A percentile compares a stretch with the other conserved stretches of the same genome.
phyloP scores from a whole-genome alignment of 2,797 vertebrate genomes.

The Catostomus latipinnis region DNA sequence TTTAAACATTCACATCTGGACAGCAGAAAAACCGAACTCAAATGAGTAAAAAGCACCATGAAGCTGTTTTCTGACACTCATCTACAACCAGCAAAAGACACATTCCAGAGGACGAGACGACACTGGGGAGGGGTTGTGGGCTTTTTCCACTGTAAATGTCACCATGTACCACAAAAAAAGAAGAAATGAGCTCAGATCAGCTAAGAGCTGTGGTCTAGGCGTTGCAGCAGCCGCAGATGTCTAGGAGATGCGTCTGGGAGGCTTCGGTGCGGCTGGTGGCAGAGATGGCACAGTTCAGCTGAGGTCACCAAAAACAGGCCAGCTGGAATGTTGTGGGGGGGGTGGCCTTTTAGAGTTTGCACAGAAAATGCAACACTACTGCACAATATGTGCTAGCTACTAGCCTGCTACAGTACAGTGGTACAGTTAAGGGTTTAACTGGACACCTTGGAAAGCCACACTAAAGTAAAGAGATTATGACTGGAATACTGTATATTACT shows the following conservation, averaged over 20 bases:
- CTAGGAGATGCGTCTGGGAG: constrained; percentile 43
- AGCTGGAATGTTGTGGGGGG: constrained; percentile 49
- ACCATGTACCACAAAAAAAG: constrained; percentile 61
- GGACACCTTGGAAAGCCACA: no score
- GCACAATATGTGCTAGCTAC: neutral
- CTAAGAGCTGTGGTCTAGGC: constrained; percentile 34
- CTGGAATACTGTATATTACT: no score
- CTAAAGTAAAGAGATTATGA: no score
- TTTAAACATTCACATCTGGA: constrained; percentile 42
- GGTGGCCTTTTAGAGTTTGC: neutral
- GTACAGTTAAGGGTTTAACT: no score
- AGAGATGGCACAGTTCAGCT: constrained; percentile 65
- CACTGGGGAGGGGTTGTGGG: constrained; percentile 67
- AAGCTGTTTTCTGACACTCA: constrained; percentile 78
- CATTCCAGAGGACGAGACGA: constrained; percentile 77
- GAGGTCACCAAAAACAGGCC: constrained; percentile 65
- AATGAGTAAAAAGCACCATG: constrained; percentile 70
- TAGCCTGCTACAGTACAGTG: neutral
- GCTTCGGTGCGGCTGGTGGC: constrained; percentile 36
- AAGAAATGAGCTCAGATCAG: constrained; percentile 53
- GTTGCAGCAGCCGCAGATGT: neutral
- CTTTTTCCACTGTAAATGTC: constrained; percentile 82
- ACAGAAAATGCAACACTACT: neutral
- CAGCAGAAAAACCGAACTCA: constrained; percentile 19
- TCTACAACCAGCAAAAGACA: constrained; percentile 74